These are phyloP conservation scores for Anoplolepis gracilipes DNA, from an alignment of 1,140 invertebrate genomes.

Conservation along the genomic window DNA sequence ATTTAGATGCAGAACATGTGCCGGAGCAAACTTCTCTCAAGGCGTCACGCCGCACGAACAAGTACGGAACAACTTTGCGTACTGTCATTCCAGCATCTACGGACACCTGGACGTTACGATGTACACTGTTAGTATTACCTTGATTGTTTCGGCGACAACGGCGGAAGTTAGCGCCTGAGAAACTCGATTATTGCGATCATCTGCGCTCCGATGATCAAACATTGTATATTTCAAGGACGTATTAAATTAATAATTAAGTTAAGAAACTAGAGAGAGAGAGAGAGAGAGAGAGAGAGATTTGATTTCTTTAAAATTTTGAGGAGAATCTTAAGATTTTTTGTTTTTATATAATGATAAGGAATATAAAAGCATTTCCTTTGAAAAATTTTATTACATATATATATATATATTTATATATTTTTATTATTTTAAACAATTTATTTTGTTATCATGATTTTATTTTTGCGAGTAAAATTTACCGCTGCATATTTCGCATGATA, in stretches of 20 bases:
- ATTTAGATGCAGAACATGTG: constrained; percentile 48
- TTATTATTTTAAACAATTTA: too few species aligned
- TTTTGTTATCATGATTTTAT: too few species aligned
- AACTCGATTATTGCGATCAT: constrained; percentile 25
- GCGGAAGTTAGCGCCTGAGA: not conserved
- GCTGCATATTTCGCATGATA: not conserved
- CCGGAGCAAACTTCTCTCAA: constrained; percentile 48
- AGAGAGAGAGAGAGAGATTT: too few species aligned
- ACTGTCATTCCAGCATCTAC: constrained; percentile 7
- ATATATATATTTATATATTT: too few species aligned
- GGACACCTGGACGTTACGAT: constrained; percentile 32
- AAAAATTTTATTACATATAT: too few species aligned
- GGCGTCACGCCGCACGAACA: constrained; percentile 19
- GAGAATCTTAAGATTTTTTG: not conserved
- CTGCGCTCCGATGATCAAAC: not conserved
- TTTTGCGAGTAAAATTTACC: not conserved
- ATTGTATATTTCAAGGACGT: not conserved
- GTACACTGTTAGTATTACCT: constrained; percentile 2
- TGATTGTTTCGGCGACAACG: constrained; percentile 37
- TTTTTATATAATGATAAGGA: not conserved
- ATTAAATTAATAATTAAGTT: constrained; percentile 24
- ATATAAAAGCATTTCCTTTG: too few species aligned
- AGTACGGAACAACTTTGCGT: constrained; percentile 23
- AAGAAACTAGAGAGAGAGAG: not conserved
- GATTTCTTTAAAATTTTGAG: too few species aligned